phyloP scores from a whole-genome alignment of 2,888 invertebrate species.

The Agrotis ipsilon region DNA sequence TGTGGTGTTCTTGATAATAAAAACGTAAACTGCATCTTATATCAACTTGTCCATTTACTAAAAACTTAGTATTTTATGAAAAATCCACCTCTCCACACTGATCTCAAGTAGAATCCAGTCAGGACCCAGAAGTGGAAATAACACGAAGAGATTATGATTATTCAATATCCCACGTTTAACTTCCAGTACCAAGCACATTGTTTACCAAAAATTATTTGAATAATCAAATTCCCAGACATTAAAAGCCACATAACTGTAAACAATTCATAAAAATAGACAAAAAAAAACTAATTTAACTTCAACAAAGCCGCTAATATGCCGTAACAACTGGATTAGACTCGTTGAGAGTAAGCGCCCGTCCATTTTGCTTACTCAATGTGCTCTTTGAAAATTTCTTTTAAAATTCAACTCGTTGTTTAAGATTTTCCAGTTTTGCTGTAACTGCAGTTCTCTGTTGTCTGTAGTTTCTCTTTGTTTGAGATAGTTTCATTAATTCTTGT shows the following conservation, averaged over 20 bases:
- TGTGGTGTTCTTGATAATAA: too few species aligned
- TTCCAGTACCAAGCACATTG: too few species aligned
- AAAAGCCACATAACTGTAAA: background rate
- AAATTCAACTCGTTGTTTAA: slow-evolving; percentile 35
- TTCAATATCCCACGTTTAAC: too few species aligned
- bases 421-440: slow-evolving; percentile 52
- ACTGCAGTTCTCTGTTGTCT: slow-evolving; percentile 38
- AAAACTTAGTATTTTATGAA: too few species aligned
- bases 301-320: slow-evolving; percentile 64
- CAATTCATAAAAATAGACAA: background rate
- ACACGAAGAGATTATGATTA: background rate
- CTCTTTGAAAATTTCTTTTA: slow-evolving; percentile 45
- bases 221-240: background rate
- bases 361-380: slow-evolving; percentile 46
- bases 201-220: too few species aligned
- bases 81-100: too few species aligned
- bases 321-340: slow-evolving; percentile 60
- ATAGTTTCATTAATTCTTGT: slow-evolving; percentile 52
- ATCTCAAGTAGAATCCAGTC: too few species aligned
- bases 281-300: slow-evolving; percentile 57
- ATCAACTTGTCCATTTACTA: too few species aligned
- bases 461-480: slow-evolving; percentile 39
- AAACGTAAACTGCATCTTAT: too few species aligned
- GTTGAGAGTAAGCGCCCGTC: slow-evolving; percentile 46
- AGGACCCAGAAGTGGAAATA: background rate